A percentile compares a stretch with the other conserved stretches of the same genome.
Evolutionary conservation across 2,113 vertebrate genomes (phyloP).

Genomic region (Hypanus sabinus): DNA sequence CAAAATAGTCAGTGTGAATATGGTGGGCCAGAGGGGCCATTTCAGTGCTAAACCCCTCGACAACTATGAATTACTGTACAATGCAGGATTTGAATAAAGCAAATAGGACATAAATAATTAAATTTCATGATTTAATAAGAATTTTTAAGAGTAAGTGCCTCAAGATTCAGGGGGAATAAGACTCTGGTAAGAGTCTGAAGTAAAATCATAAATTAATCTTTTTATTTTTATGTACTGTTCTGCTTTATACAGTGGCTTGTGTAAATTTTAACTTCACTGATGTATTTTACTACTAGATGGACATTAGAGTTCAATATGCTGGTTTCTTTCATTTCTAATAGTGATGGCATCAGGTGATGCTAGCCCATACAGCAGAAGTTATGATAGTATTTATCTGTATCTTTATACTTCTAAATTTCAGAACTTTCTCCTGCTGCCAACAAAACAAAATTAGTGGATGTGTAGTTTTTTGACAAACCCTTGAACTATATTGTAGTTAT

Average conservation of each 20-base stretch:
- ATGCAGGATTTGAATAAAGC: not conserved
- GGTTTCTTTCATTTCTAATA: not conserved
- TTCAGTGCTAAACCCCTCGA: no score
- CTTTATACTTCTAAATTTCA: not conserved
- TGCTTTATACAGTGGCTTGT: not conserved
- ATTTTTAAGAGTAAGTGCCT: not conserved
- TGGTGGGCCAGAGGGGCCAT: no score
- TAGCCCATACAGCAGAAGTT: not conserved
- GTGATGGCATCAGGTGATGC: not conserved
- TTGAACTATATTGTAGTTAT: slow-evolving; percentile 3
- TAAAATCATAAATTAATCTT: not conserved
- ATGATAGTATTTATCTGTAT: not conserved
- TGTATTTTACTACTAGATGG: not conserved
- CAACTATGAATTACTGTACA: no score
- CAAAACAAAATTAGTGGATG: not conserved
- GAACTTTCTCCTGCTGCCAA: not conserved
- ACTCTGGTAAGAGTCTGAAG: not conserved
- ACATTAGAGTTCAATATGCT: not conserved
- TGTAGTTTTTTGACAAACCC: not conserved
- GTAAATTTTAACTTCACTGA: not conserved
- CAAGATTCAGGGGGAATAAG: no score
- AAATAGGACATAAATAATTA: not conserved
- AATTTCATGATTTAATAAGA: not conserved
- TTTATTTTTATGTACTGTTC: not conserved
- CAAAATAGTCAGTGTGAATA: no score